phyloP scores from a whole-genome alignment of 2,888 invertebrate genomes.

The Calliopum simillimum region DNA sequence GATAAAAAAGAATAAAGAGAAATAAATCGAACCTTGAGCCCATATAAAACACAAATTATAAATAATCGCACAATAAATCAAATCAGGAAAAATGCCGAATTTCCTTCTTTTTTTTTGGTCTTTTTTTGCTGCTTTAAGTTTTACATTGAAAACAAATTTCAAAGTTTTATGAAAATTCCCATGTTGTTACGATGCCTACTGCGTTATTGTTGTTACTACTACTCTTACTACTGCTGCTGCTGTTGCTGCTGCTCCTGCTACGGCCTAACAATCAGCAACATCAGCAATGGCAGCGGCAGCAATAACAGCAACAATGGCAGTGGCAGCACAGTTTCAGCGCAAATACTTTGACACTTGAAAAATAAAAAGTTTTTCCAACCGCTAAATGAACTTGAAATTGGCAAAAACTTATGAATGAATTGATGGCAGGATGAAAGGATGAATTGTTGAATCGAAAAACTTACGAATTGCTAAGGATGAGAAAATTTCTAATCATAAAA shows the following conservation, averaged over 20 bases:
- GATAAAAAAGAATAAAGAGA: no score
- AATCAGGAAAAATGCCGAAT: not conserved
- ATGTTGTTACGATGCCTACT: not conserved
- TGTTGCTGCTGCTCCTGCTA: constrained; percentile 6
- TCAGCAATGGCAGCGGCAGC: constrained; percentile 8
- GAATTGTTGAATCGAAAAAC: no score
- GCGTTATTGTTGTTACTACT: not conserved
- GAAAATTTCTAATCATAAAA: no score
- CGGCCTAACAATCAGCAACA: not conserved
- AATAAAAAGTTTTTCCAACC: constrained; percentile 21
- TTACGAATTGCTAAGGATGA: no score
- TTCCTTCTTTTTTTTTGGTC: not conserved
- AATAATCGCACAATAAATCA: no score
- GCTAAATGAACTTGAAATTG: constrained; percentile 31
- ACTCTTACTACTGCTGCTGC: not conserved
- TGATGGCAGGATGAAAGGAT: not conserved
- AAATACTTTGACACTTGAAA: constrained; percentile 31
- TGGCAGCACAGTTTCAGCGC: no score
- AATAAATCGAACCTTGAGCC: no score
- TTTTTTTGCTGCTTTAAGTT: not conserved
- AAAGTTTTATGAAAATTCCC: no score
- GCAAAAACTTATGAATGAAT: constrained; percentile 23
- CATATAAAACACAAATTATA: no score
- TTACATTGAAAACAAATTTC: no score
- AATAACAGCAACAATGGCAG: constrained; percentile 5